phyloP scores from a whole-genome alignment of 1,140 invertebrate species.

The Heliconius hewitsoni region DNA sequence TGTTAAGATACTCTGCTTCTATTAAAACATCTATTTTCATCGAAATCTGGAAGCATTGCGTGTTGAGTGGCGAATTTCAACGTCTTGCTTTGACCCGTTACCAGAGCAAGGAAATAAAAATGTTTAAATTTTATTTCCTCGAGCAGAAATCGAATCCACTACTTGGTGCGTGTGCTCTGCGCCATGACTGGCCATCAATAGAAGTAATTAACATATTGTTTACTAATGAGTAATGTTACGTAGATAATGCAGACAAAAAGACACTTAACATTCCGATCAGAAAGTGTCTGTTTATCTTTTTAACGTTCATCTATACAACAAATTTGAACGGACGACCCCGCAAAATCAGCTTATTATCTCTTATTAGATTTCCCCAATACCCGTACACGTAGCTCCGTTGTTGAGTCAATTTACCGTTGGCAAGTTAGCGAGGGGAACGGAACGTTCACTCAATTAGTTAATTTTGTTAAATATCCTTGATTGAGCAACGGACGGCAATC shows the following conservation, averaged over 20 bases:
- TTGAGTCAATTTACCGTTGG: slow-evolving; percentile 66
- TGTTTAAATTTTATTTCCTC: too few relatives aligned
- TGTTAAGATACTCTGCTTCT: too few relatives aligned
- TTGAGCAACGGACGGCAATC: slow-evolving; percentile 78
- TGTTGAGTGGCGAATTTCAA: too few relatives aligned
- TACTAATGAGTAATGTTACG: too few relatives aligned
- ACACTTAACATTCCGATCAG: slow-evolving; percentile 5
- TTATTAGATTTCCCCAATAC: slow-evolving; percentile 72
- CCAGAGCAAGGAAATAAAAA: too few relatives aligned
- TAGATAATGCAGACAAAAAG: not conserved
- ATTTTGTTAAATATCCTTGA: slow-evolving; percentile 81
- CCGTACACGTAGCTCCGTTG: slow-evolving; percentile 66
- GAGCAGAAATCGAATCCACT: too few relatives aligned
- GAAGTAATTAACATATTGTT: too few relatives aligned
- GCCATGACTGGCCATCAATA: too few relatives aligned
- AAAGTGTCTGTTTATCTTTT: slow-evolving; percentile 16
- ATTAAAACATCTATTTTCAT: too few relatives aligned
- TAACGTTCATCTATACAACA: slow-evolving; percentile 29
- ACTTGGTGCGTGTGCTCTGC: too few relatives aligned
- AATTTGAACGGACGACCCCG: slow-evolving; percentile 49
- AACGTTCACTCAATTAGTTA: slow-evolving; percentile 78
- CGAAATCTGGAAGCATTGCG: too few relatives aligned
- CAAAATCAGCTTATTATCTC: slow-evolving; percentile 61
- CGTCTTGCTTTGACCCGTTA: too few relatives aligned
- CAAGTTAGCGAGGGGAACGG: slow-evolving; percentile 59